Percentiles rank a stretch among this genome's conserved stretches.
These are phyloP conservation scores for Sander lucioperca DNA, from an alignment of 2,113 vertebrate species.

Conservation along the genomic window DNA sequence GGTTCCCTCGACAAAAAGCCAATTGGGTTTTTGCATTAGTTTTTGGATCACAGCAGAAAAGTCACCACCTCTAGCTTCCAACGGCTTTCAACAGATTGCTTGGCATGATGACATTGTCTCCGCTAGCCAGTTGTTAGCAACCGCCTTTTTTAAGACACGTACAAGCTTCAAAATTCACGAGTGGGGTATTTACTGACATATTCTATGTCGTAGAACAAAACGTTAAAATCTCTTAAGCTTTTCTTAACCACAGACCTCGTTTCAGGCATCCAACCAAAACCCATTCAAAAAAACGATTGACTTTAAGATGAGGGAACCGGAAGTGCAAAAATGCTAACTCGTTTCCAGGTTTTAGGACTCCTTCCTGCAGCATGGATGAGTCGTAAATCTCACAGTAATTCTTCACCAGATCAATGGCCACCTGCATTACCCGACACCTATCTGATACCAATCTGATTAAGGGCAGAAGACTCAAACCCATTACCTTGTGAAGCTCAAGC, in stretches of 20 bases:
- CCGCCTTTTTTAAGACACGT: too few relatives aligned
- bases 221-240: not conserved
- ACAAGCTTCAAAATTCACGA: too few relatives aligned
- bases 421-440: constrained; percentile 37
- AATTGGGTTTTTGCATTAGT: too few relatives aligned
- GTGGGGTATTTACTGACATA: too few relatives aligned
- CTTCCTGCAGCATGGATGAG: constrained; percentile 5
- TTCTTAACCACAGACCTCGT: not conserved
- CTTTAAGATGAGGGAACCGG: not conserved
- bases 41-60: too few relatives aligned
- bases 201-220: not conserved
- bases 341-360: not conserved
- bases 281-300: not conserved
- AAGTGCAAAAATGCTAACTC: not conserved
- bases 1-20: too few relatives aligned
- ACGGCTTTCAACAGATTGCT: too few relatives aligned
- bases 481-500: constrained; percentile 28
- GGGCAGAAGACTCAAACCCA: constrained; percentile 33
- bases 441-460: constrained; percentile 43
- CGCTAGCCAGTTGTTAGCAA: too few relatives aligned
- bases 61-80: too few relatives aligned
- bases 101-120: too few relatives aligned
- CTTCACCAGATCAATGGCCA: constrained; percentile 2
- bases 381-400: constrained; percentile 17
- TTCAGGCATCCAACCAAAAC: not conserved